Percentiles rank a stretch among this genome's conserved stretches.
Evolutionary conservation across 2,888 invertebrate genomes (phyloP).

Genomic region (Cerastis leucographa): DNA sequence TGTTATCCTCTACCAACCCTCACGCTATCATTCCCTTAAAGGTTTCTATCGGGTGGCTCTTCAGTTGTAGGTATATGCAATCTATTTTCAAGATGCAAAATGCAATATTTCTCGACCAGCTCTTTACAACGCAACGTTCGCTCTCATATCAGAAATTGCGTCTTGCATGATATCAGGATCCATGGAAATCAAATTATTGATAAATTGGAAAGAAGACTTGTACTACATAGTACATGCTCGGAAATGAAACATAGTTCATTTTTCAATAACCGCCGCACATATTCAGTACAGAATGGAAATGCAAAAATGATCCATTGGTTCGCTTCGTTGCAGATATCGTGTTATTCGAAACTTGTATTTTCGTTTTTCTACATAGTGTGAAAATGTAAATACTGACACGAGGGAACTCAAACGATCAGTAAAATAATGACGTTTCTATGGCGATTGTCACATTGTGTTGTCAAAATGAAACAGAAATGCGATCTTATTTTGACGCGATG

Average conservation of each 20-base stretch:
- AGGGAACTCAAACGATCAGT: background rate
- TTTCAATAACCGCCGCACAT: conserved; percentile 20
- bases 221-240: background rate
- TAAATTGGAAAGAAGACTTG: conserved; percentile 30
- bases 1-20: background rate
- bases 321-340: conserved; percentile 12
- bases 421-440: background rate
- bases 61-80: background rate
- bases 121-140: background rate
- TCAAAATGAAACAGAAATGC: background rate
- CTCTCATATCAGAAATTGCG: background rate
- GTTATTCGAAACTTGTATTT: conserved; percentile 10
- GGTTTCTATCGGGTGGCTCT: background rate
- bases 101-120: background rate
- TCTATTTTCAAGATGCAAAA: background rate
- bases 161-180: background rate
- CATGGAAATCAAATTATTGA: conserved; percentile 33
- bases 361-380: background rate
- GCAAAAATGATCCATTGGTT: conserved; percentile 6
- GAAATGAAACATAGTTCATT: conserved; percentile 12
- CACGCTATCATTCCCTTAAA: background rate
- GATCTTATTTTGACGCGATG: background rate
- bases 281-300: conserved; percentile 25
- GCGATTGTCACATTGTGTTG: background rate
- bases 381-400: background rate